A percentile compares a stretch with the other conserved stretches of the same genome.
Evolutionary conservation across 2,113 vertebrate genomes (phyloP).

Genomic region (Ammodramus savannarum): DNA sequence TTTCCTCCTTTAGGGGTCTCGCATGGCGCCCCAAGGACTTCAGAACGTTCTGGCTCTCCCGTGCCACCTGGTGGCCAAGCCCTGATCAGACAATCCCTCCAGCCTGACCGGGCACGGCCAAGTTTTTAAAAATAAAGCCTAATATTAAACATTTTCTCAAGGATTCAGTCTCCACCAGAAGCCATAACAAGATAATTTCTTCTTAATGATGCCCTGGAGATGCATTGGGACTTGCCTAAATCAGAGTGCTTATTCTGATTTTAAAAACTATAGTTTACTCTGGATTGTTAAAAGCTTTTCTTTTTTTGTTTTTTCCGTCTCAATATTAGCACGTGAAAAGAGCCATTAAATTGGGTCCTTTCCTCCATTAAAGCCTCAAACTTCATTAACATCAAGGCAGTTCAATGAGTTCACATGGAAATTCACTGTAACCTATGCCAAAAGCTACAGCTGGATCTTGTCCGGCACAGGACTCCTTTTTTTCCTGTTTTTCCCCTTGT

Average conservation of each 20-base stretch:
- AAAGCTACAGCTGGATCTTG: neutral
- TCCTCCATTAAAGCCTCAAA: neutral
- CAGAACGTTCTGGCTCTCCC: neutral
- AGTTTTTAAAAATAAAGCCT: neutral
- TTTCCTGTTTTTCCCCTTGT: neutral
- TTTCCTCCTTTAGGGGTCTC: neutral
- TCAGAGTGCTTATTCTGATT: neutral
- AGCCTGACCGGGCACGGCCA: neutral
- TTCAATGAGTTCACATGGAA: neutral
- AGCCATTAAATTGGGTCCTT: neutral
- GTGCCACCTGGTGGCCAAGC: conserved; percentile 57
- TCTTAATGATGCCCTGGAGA: neutral
- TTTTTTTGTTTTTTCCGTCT: neutral
- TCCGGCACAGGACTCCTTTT: neutral
- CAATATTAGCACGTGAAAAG: neutral
- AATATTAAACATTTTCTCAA: neutral
- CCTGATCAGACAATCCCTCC: neutral
- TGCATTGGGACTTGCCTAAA: neutral
- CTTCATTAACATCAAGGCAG: neutral
- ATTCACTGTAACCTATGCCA: neutral
- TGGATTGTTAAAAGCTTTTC: neutral
- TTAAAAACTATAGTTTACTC: neutral
- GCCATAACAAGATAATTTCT: neutral
- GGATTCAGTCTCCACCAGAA: neutral
- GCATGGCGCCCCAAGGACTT: rapidly evolving